phyloP scores from a whole-genome alignment of 1,140 invertebrate species.

The Scaptomyza pallida region DNA sequence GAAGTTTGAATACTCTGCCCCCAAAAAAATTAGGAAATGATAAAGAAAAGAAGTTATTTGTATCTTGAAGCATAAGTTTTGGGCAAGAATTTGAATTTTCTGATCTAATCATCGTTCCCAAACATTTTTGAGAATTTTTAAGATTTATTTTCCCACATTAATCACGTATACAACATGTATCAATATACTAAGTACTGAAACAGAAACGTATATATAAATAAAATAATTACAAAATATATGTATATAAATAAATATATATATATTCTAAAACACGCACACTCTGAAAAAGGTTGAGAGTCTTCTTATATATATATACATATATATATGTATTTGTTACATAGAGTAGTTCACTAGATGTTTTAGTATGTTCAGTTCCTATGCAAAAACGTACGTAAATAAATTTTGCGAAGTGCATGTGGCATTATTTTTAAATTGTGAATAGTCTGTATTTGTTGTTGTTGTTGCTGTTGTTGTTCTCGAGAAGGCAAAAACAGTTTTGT shows the following conservation, averaged over 20 bases:
- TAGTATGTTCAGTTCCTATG: slow-evolving; percentile 15
- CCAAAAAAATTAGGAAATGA: no score
- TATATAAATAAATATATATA: slow-evolving; percentile 3
- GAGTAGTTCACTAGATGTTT: slow-evolving; percentile 10
- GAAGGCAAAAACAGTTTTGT: slow-evolving; percentile 62
- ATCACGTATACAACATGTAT: neutral
- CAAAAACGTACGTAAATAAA: slow-evolving; percentile 23
- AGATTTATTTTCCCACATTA: neutral
- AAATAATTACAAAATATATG: slow-evolving; percentile 2
- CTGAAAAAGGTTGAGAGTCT: neutral
- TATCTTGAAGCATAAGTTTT: no score
- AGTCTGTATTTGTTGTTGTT: slow-evolving; percentile 41
- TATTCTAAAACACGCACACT: neutral
- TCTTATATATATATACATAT: no score
- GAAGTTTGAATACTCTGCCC: neutral
- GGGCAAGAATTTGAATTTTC: no score
- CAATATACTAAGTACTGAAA: neutral
- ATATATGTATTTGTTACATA: slow-evolving; percentile 8
- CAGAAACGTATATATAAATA: neutral
- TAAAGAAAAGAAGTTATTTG: no score
- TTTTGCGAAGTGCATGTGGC: slow-evolving; percentile 66
- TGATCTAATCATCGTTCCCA: no score
- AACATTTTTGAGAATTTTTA: no score
- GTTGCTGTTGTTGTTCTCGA: slow-evolving; percentile 33
- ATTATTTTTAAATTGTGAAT: slow-evolving; percentile 76